Evolutionary conservation across 2,888 invertebrate species (phyloP).

Genomic region (Troilus luridus): DNA sequence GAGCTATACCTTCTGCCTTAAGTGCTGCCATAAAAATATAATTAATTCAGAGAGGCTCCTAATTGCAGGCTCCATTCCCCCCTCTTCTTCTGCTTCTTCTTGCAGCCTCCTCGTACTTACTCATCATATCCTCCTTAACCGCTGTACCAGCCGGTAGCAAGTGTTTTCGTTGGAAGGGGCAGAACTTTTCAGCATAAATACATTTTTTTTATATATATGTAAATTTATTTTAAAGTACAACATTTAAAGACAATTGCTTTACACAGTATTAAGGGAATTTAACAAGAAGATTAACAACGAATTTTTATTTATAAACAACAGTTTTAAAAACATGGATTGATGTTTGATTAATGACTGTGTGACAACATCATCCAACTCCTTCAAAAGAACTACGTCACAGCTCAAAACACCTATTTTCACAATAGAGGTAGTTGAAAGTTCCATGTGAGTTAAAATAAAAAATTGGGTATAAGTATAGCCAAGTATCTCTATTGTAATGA

Average conservation of each 20-base stretch:
- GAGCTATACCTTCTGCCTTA: neutral
- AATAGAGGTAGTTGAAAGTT: no score
- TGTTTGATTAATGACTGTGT: no score
- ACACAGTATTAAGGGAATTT: no score
- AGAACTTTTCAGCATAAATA: neutral
- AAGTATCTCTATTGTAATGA: no score
- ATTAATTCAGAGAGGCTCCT: neutral
- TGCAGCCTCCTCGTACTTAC: neutral
- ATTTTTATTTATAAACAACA: no score
- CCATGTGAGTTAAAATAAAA: no score
- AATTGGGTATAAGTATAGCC: no score
- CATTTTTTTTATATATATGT: neutral
- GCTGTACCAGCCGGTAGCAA: neutral
- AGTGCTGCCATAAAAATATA: neutral
- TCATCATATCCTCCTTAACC: conserved; percentile 4
- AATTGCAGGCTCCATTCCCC: neutral
- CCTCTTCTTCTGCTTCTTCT: conserved; percentile 32
- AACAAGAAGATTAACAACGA: no score
- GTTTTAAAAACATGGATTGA: no score
- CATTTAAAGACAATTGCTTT: neutral
- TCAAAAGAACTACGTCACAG: no score
- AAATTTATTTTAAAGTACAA: neutral
- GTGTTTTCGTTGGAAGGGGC: neutral
- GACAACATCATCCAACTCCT: no score
- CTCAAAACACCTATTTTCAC: no score